Percentiles rank a stretch among this genome's conserved stretches.
Conservation (phyloP, 2,888 invertebrate genomes). For the Xanthostigma xanthostigma region DNA sequence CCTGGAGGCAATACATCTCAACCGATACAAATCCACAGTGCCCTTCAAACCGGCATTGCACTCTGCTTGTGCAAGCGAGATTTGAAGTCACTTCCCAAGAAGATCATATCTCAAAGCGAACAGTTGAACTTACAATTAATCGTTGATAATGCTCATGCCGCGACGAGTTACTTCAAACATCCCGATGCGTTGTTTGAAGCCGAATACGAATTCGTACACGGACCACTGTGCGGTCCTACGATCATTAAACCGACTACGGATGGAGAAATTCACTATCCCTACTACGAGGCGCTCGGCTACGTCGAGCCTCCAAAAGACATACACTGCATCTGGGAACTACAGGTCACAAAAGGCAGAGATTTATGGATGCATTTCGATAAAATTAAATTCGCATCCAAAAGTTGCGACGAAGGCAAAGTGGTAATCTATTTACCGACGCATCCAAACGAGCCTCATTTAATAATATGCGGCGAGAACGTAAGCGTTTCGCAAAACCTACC, state of each 20-base stretch:
- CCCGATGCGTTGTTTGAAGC: conserved; percentile 73
- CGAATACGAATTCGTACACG: conserved; percentile 77
- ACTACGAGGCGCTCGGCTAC: conserved; percentile 61
- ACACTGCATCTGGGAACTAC: conserved; percentile 67
- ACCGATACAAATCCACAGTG: conserved; percentile 36
- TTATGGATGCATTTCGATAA: conserved; percentile 79
- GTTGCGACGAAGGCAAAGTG: conserved; percentile 74
- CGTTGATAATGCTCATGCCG: conserved; percentile 72
- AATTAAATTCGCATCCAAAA: conserved; percentile 68
- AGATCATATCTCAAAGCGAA: conserved; percentile 63
- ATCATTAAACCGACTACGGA: conserved; percentile 65
- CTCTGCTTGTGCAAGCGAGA: conserved; percentile 55
- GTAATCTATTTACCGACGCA: conserved; percentile 64
- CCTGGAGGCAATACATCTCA: conserved; percentile 26
- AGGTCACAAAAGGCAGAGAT: conserved; percentile 69
- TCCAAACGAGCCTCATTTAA: conserved; percentile 52
- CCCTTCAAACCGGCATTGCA: conserved; percentile 50
- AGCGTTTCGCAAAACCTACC: conserved; percentile 66
- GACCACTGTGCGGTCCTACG: conserved; percentile 74
- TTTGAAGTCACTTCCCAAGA: conserved; percentile 35
- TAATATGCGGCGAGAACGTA: conserved; percentile 76
- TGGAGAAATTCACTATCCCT: conserved; percentile 77
- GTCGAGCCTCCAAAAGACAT: conserved; percentile 47
- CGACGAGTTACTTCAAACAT: conserved; percentile 78
- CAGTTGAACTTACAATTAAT: conserved; percentile 67